These are phyloP conservation scores for Alviniconcha marisindica DNA, from an alignment of 1,140 invertebrate species.

Conservation along the genomic window DNA sequence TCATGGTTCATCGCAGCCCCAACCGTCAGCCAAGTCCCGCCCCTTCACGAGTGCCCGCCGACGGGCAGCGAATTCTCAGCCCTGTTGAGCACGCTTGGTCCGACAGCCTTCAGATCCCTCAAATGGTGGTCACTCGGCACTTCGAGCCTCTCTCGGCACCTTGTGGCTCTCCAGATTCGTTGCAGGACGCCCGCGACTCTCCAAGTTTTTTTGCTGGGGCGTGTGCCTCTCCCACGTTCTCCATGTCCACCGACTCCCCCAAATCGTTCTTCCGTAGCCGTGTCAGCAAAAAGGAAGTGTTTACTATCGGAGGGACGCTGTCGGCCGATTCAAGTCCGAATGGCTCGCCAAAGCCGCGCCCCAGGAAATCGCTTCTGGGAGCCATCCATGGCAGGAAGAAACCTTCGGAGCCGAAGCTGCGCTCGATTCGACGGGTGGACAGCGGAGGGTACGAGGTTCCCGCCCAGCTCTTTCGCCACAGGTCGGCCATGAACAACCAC, in stretches of 20 bases:
- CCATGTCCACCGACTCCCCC: background rate
- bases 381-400: background rate
- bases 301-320: conserved; percentile 9
- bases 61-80: background rate
- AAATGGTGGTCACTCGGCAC: background rate
- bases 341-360: background rate
- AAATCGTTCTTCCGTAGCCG: background rate
- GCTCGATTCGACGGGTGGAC: conserved; percentile 27
- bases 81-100: background rate
- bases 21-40: background rate
- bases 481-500: background rate
- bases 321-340: background rate
- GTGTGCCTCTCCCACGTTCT: background rate
- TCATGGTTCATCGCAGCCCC: background rate
- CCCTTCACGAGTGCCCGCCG: too few species aligned
- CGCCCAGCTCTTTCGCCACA: background rate
- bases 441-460: conserved; percentile 36
- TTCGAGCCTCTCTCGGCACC: background rate
- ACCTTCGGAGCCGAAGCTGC: background rate
- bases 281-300: background rate
- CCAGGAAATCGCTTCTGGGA: background rate
- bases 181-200: background rate
- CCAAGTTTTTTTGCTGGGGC: background rate
- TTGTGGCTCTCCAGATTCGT: background rate
- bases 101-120: background rate